Evolutionary conservation across 2,797 vertebrate species (phyloP), one percentile per base, ranked within the genome.

Genomic region (Cephalopachus bancanus): DNA sequence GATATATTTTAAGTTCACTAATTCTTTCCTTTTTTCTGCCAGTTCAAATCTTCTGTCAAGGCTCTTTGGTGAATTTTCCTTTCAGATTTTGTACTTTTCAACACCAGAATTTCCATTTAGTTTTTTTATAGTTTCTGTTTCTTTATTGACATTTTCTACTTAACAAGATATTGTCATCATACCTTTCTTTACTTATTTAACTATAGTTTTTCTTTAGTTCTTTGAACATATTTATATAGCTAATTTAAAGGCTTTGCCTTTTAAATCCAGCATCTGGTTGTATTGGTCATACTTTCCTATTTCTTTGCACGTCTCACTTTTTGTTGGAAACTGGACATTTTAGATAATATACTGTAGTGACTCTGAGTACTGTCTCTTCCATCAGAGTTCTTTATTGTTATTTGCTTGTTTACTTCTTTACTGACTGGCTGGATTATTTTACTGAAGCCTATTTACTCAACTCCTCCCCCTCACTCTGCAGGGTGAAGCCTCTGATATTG

Each of bases 241-340:
- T 93, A 72, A 79, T 88, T 95, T 91, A 51, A 95, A 91, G 57
- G 87, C 62, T 86, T 69, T 88, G 22, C 76, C 30, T 79, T 7
- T 79, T 79, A 79, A 81, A 81, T 62, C 37, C 33, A 22, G 19
- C 33, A 49, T 81, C 59, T 62, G 53, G 75, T n/a, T 91, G 12
- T 95, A 67, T 88, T 49, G n/a, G 59, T 84, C 26, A 74, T 74
- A 83, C 30, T 88, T 67, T 88, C 16, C 71, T 95, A 5, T 93
- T 89, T 89, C 53, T 89, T 91, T 79, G 19, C 53, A 87, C 83
- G 19, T 96, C n/a, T 83, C 19, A 55, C 22, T 95, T 96, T 92
- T 90, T 93, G 76, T 74, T 79, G 44, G 37, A 80, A 93, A 89
- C 60, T 59, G 59, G 44, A 14, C 49, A 53, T 79, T 72, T 91